These are phyloP conservation scores for Triplophysa tibetana DNA, from an alignment of 2,113 vertebrate species.

Conservation along the genomic window DNA sequence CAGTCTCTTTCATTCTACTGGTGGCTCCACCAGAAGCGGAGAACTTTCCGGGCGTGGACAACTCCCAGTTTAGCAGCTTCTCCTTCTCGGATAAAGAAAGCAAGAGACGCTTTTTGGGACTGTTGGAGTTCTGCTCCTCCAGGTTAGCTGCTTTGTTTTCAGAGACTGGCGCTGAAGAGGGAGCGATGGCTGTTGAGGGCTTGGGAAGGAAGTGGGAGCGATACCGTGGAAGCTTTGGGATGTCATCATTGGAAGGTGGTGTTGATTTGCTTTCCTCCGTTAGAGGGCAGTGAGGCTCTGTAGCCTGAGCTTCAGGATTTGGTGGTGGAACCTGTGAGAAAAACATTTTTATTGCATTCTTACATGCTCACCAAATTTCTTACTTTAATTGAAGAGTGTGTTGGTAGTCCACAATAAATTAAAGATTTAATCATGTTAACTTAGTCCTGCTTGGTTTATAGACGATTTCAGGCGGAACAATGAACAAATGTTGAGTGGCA, in stretches of 20 bases:
- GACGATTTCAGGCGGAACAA: no score
- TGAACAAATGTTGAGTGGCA: no score
- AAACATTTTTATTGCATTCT: background rate
- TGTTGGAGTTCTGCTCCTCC: conserved; percentile 9
- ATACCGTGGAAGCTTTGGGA: conserved; percentile 39
- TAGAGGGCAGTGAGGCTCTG: conserved; percentile 31
- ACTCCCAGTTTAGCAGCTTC: conserved; percentile 70
- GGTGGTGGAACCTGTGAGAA: conserved; percentile 14
- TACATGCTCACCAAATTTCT: no score
- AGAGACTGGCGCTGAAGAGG: conserved; percentile 26
- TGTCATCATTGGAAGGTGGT: background rate
- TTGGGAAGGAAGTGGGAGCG: conserved; percentile 25
- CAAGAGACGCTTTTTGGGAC: conserved; percentile 61
- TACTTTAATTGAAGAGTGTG: no score
- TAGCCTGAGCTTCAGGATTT: conserved; percentile 1
- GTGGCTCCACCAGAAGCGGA: background rate
- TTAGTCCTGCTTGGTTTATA: no score
- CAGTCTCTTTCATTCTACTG: conserved; percentile 32
- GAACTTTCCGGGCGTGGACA: conserved; percentile 48
- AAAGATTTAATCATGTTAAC: background rate
- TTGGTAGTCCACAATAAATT: no score
- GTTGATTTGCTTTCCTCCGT: conserved; percentile 7
- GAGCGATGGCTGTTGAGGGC: background rate
- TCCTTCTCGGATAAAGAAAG: conserved; percentile 64
- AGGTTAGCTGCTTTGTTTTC: background rate